These are phyloP conservation scores for Sinella curviseta DNA, from an alignment of 1,140 invertebrate species.

Conservation along the genomic window DNA sequence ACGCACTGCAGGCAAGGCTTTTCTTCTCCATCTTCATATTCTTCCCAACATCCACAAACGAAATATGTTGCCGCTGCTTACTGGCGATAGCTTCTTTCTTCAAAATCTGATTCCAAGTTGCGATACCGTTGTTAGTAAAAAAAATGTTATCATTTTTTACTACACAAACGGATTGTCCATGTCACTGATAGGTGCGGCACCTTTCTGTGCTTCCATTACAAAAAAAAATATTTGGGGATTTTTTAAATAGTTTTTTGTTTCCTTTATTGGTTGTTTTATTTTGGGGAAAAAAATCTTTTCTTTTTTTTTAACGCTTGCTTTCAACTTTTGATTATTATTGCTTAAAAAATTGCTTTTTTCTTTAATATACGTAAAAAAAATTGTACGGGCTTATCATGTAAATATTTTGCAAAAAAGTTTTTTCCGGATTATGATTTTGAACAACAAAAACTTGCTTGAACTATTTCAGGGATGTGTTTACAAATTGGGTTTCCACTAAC, in stretches of 20 bases:
- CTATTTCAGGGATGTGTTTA: slow-evolving; percentile 80
- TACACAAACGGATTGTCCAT: no score
- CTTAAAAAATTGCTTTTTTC: not conserved
- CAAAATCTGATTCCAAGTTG: not conserved
- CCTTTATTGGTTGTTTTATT: not conserved
- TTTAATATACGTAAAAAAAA: no score
- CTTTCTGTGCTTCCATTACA: no score
- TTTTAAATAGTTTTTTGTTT: not conserved
- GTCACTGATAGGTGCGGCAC: no score
- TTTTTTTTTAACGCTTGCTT: not conserved
- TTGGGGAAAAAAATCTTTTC: not conserved
- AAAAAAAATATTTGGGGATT: no score
- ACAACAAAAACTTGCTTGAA: slow-evolving; percentile 30
- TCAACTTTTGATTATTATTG: not conserved
- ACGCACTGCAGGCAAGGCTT: slow-evolving; percentile 80
- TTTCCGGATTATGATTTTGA: not conserved
- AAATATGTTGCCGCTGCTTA: slow-evolving; percentile 23
- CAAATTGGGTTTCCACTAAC: slow-evolving; percentile 82
- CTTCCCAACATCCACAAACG: slow-evolving; percentile 22
- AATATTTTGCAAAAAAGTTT: no score
- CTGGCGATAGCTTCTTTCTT: not conserved
- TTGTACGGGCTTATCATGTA: no score
- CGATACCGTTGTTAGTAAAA: not conserved
- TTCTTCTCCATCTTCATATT: slow-evolving; percentile 9
- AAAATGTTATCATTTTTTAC: not conserved